These are phyloP conservation scores for Pungitius pungitius DNA, from an alignment of 2,113 vertebrate genomes.

Conservation along the genomic window DNA sequence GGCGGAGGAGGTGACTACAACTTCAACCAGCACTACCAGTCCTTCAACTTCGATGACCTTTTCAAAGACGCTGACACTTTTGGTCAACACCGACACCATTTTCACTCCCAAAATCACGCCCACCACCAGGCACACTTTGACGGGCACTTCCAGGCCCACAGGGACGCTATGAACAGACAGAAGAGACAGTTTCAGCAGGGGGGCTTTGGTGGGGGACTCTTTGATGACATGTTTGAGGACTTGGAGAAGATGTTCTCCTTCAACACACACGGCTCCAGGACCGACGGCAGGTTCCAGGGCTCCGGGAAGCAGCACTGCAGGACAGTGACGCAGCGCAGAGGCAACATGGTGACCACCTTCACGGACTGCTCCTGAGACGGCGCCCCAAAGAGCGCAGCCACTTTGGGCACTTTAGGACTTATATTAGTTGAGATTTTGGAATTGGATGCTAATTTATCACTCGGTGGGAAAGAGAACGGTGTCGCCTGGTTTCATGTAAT, in stretches of 20 bases:
- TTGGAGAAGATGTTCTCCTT: slow-evolving; percentile 98
- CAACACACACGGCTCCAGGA: slow-evolving; percentile 80
- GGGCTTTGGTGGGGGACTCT: slow-evolving; percentile 87
- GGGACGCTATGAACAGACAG: slow-evolving; percentile 83
- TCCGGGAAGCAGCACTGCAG: slow-evolving; percentile 90
- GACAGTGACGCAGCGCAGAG: slow-evolving; percentile 94
- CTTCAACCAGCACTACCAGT: slow-evolving; percentile 83
- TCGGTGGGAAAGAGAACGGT: slow-evolving; percentile 21
- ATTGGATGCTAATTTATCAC: slow-evolving; percentile 71
- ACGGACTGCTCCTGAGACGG: slow-evolving; percentile 89
- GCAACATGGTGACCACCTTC: slow-evolving; percentile 98
- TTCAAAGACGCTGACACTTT: slow-evolving; percentile 92
- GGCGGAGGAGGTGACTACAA: slow-evolving; percentile 69
- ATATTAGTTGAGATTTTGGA: slow-evolving; percentile 33
- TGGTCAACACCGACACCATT: slow-evolving; percentile 80
- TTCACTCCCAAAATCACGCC: slow-evolving; percentile 62
- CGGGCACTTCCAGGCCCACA: slow-evolving; percentile 87
- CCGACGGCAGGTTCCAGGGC: slow-evolving; percentile 85
- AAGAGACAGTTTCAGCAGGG: slow-evolving; percentile 86
- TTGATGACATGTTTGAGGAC: slow-evolving; percentile 94
- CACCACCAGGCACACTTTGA: slow-evolving; percentile 91
- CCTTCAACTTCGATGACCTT: slow-evolving; percentile 94
- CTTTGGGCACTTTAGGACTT: slow-evolving; percentile 7
- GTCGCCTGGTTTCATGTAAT: slow-evolving; percentile 50
- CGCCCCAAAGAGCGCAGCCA: not conserved